Base-by-base conservation (phyloP, 2,113 vertebrate species). In the Amphilophus citrinellus region DNA sequence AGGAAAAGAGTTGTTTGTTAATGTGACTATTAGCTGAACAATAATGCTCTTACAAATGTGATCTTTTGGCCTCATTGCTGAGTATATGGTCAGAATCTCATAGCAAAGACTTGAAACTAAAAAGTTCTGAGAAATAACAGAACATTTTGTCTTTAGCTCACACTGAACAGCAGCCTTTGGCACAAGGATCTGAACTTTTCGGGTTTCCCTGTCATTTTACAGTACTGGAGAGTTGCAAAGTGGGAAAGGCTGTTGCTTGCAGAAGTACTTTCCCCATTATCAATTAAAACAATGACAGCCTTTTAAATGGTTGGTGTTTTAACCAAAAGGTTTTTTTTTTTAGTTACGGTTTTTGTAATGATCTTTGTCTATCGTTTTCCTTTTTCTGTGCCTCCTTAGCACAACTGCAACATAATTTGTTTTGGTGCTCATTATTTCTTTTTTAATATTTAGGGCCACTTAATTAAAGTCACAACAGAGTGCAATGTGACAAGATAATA, bases 1-100 rank as follows among this genome's bases (percentile, higher is more conserved):
- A 79, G 58, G 84, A 13, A 61, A 77, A 75, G 56, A 75, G 50
- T 39, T 81, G 73, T 84, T 81, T 62, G 78, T 61, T 76, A 63
- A 78, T 76, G 7, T 3, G 22, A 60, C 75, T 44, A 47, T 18
- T 65, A 65, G 66, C 35, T 17, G 18, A 37, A 37, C 75, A 73
- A 61, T 11, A 58, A 77, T 20, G 66, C 27, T 61, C 82, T 27
- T 32, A 42, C 32, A 11, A 60, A 75, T 13, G 47, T 2, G 27
- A 84, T 61, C 30, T 58, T 56, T 60, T 35, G n/a, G 13, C 27
- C 18, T 76, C n/a, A 13, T n/a, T 35, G 11, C 15, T 18, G n/a
- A 57, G n/a, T 3, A 42, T 30, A 53, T 0, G 1, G 22, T 30
- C 1, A 56, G 63, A 35, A 53, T 47, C 20, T 59, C 11, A 1